Conservation (phyloP, 2,797 vertebrate species). For the Sciurus carolinensis region DNA sequence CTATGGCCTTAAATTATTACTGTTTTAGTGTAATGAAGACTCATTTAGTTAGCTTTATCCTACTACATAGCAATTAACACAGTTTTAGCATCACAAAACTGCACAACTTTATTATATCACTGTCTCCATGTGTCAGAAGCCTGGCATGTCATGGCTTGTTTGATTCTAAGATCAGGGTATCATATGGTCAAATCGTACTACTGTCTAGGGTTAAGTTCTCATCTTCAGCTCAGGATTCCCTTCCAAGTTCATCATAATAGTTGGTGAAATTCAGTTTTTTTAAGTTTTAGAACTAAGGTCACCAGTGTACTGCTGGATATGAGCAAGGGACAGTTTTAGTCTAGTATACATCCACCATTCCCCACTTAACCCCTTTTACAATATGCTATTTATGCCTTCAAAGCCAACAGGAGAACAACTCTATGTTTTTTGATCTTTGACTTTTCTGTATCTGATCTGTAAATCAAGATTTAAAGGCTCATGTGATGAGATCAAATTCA, state of each 20-base stretch:
- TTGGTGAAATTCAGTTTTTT: not conserved
- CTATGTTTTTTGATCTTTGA: not conserved
- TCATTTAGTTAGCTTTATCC: not conserved
- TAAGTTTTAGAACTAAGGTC: not conserved
- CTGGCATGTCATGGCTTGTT: too few species aligned
- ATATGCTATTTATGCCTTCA: not conserved
- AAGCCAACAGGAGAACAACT: not conserved
- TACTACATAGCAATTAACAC: not conserved
- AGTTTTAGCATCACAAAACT: not conserved
- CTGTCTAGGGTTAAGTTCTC: not conserved
- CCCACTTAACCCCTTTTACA: not conserved
- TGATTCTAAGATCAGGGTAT: not conserved
- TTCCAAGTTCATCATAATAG: not conserved
- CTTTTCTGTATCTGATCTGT: not conserved
- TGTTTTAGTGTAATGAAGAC: not conserved
- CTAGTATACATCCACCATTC: not conserved
- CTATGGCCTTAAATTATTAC: not conserved
- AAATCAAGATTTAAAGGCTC: not conserved
- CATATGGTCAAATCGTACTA: not conserved
- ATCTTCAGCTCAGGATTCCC: not conserved
- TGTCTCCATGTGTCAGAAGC: not conserved
- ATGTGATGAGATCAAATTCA: not conserved
- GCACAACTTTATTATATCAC: not conserved
- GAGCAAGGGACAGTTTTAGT: not conserved
- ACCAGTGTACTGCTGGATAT: not conserved